Conservation (phyloP, 2,113 vertebrate species). For the Corythornis vintsioides region DNA sequence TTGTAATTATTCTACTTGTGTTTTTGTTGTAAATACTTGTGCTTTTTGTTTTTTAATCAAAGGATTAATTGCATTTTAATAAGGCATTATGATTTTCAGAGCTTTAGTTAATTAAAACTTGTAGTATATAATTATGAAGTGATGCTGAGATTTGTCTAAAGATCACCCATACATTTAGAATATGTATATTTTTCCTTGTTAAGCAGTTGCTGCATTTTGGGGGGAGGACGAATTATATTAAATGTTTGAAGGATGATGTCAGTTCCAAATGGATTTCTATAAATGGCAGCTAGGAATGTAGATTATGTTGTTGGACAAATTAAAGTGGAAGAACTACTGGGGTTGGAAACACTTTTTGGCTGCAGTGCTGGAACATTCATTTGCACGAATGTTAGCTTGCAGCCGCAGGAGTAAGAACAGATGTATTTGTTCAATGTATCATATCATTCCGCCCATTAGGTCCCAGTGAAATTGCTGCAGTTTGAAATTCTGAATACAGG, state of each 20-base stretch:
- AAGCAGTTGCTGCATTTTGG: constrained; percentile 57
- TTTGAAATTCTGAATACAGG: constrained; percentile 13
- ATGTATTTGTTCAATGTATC: constrained; percentile 66
- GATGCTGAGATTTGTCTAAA: constrained; percentile 86
- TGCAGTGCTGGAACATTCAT: constrained; percentile 21
- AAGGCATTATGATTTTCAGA: constrained; percentile 95
- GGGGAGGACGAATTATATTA: constrained; percentile 47
- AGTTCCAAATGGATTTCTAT: constrained; percentile 64
- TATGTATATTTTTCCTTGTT: constrained; percentile 80
- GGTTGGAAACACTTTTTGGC: constrained; percentile 53
- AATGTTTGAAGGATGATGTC: constrained; percentile 57
- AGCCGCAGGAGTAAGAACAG: constrained; percentile 7
- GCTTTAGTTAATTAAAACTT: constrained; percentile 90
- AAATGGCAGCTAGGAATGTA: constrained; percentile 39
- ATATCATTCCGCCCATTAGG: constrained; percentile 56
- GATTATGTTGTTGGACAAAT: constrained; percentile 51
- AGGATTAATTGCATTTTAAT: constrained; percentile 99
- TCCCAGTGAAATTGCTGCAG: constrained; percentile 42
- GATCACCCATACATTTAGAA: constrained; percentile 84
- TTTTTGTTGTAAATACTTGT: constrained; percentile 99
- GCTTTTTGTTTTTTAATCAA: constrained; percentile 99
- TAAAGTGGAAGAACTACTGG: constrained; percentile 25
- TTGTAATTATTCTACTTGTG: constrained; percentile 99
- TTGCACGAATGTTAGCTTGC: constrained; percentile 58
- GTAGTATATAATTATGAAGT: constrained; percentile 88